Conservation (phyloP, 92 coral and sea anemone genomes). For the Umimayanthus chanpuru region DNA sequence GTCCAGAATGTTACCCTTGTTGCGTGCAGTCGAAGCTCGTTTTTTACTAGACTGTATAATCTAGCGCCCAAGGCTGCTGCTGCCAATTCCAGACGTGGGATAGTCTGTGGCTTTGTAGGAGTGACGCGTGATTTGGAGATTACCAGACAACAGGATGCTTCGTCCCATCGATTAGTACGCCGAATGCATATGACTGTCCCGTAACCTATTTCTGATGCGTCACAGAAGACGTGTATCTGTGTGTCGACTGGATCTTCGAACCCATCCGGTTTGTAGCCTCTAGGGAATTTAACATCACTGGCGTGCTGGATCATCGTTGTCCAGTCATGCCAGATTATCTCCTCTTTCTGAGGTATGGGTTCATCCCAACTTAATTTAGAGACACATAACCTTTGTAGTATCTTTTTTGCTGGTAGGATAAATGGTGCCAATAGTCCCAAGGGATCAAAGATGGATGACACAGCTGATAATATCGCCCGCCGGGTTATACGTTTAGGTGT, state of each 20-base stretch:
- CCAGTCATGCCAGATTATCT: background rate
- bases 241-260: background rate
- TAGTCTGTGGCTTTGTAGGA: no score
- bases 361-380: background rate
- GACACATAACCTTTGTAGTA: background rate
- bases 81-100: background rate
- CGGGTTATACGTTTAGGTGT: no score
- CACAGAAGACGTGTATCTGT: background rate
- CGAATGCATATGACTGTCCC: background rate
- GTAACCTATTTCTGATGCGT: no score
- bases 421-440: background rate
- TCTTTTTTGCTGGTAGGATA: background rate
- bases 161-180: no score
- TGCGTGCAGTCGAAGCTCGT: background rate
- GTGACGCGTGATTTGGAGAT: no score
- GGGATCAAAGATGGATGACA: background rate
- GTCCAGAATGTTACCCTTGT: no score
- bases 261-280: background rate
- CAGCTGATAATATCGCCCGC: background rate
- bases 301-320: background rate
- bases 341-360: background rate
- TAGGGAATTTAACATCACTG: background rate
- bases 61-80: no score
- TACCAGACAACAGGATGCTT: no score
- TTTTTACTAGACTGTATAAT: no score